Base-by-base conservation (phyloP, 2,113 vertebrate species). In the Tetraodon nigroviridis region DNA sequence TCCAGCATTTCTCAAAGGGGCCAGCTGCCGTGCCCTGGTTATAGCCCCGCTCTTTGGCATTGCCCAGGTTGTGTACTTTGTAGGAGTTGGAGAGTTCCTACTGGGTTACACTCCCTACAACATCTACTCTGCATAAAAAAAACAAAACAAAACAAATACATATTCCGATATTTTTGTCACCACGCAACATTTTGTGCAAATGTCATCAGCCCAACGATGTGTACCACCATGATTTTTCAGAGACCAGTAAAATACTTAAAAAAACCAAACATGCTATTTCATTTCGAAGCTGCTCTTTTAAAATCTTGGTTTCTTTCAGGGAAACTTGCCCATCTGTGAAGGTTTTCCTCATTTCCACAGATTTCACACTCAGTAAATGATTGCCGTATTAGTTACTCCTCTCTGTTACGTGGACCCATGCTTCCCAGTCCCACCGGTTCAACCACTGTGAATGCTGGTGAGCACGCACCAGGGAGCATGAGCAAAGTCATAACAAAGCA, bases 31-130 rank as follows among this genome's bases (percentile, higher is more conserved):
- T 63, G 92, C 91, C 0, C 74, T 93, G 46, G 89, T 93, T 47
- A 92, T 93, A 19, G 92, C 92, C 12, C 92, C 92, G 4, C 89
- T 93, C 56, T 93, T 93, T 61, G 92, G 92, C 21, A 93, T 93
- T 51, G 92, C 87, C 7, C 92, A 93, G 78, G 91, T 93, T 29
- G 73, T 92, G 61, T 93, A 93, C 73, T 89, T 88, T 69, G 81
- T 92, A 0, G 90, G 90, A 44, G 90, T 92, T 41, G 92, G 92
- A 66, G 92, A 93, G 68, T 83, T 88, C 48, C 41, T 93, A 64
- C 81, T 93, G 47, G 91, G 85, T 6, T 90, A 87, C 79, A 84
- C 68, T 3, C 91, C 89, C 22, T 80, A 86, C 61, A 86, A 74
- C 61, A 79, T 89, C 70, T 89, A 76, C 79, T 87, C 89, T 42